phyloP scores from a whole-genome alignment of 2,888 invertebrate species.

The Tolmerus cingulatus region DNA sequence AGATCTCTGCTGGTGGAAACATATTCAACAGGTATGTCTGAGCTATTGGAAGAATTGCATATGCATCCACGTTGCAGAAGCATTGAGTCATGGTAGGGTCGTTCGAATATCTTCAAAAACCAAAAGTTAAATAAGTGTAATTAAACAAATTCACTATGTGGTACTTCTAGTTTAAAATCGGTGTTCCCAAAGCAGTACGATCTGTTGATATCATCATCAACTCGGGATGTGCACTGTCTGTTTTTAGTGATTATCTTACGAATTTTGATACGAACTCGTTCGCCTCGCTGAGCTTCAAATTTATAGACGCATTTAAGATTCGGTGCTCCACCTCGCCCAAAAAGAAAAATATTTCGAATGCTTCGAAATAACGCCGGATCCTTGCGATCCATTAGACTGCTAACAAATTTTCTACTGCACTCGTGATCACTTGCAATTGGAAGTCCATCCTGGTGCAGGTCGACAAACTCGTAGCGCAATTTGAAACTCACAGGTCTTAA shows the following conservation, averaged over 20 bases:
- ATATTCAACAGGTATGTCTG: conserved; percentile 74
- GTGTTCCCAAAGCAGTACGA: conserved; percentile 76
- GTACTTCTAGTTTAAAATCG: conserved; percentile 71
- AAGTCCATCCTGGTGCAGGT: conserved; percentile 84
- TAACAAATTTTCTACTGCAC: conserved; percentile 81
- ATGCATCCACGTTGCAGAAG: conserved; percentile 81
- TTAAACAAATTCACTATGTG: neutral
- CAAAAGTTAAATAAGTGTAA: neutral
- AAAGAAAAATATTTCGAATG: conserved; percentile 83
- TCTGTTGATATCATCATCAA: conserved; percentile 71
- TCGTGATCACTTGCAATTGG: conserved; percentile 72
- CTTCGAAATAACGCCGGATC: conserved; percentile 80
- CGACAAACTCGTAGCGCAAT: conserved; percentile 88
- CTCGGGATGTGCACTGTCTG: conserved; percentile 61
- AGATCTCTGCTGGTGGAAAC: conserved; percentile 79
- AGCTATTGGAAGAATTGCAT: conserved; percentile 70
- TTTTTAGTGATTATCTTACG: conserved; percentile 75
- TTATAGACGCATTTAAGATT: conserved; percentile 90
- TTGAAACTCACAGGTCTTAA: conserved; percentile 78
- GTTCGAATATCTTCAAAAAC: conserved; percentile 69
- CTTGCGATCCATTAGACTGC: conserved; percentile 65
- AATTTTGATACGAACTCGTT: conserved; percentile 78
- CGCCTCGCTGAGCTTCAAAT: conserved; percentile 85
- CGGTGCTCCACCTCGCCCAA: conserved; percentile 82
- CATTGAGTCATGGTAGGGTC: conserved; percentile 76